These are phyloP conservation scores for Ploceus nigricollis DNA, from an alignment of 2,113 vertebrate species.

Conservation along the genomic window DNA sequence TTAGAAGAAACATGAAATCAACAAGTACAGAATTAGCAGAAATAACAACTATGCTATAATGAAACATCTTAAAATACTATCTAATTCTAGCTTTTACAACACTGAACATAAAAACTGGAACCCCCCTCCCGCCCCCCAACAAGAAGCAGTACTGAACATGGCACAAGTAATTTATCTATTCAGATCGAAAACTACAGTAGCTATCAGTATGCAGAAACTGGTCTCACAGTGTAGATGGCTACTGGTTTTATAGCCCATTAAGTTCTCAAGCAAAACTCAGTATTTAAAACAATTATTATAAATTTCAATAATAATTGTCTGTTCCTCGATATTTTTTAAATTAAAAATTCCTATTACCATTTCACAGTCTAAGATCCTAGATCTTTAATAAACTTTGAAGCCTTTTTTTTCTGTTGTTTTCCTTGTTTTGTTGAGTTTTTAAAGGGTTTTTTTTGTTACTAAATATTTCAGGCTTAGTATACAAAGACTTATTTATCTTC, in stretches of 20 bases:
- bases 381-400: not conserved
- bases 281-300: not conserved
- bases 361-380: not conserved
- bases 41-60: not conserved
- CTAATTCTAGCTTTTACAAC: not conserved
- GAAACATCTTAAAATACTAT: not conserved
- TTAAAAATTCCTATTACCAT: not conserved
- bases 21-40: not conserved
- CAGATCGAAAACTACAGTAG: not conserved
- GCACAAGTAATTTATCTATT: not conserved
- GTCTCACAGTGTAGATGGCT: not conserved
- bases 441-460: not conserved
- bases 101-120: not conserved
- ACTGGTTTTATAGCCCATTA: not conserved
- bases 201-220: not conserved
- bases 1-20: not conserved
- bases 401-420: not conserved
- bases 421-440: not conserved
- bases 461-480: not conserved
- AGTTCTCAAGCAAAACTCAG: not conserved
- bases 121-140: rapidly evolving
- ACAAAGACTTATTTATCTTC: not conserved
- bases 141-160: not conserved
- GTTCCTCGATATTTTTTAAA: not conserved
- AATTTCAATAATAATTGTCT: not conserved